phyloP scores from a whole-genome alignment of 2,113 vertebrate genomes.

The Hydrolagus affinis region DNA sequence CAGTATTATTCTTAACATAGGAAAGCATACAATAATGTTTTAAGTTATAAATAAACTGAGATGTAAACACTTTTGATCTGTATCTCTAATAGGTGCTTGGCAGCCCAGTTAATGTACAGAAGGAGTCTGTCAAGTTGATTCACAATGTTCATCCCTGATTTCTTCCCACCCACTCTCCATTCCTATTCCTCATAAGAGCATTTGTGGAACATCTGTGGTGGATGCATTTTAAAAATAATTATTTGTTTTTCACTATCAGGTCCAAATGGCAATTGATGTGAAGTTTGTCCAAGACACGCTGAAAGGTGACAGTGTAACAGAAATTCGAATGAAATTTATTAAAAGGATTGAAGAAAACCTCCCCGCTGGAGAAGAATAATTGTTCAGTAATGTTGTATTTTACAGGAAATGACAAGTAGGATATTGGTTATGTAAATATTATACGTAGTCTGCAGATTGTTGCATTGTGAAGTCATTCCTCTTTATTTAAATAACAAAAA shows the following conservation, averaged over 20 bases:
- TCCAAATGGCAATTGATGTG: constrained; percentile 98
- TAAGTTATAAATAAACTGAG: no score
- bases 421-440: not conserved
- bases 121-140: no score
- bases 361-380: constrained; percentile 75
- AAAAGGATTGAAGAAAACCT: constrained; percentile 95
- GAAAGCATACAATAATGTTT: no score
- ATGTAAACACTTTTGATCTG: no score
- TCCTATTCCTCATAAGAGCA: not conserved
- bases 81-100: no score
- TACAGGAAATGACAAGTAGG: constrained; percentile 4
- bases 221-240: not conserved
- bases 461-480: not conserved
- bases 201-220: not conserved
- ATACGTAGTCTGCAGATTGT: not conserved
- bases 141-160: no score
- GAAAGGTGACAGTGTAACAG: constrained; percentile 88
- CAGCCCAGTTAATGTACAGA: no score
- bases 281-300: constrained; percentile 88
- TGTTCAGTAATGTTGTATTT: not conserved
- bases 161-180: no score
- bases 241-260: constrained; percentile 51
- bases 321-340: constrained; percentile 96
- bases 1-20: no score
- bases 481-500: constrained; percentile 5